Base-by-base conservation (phyloP, 2,888 invertebrate genomes). In the Crepidodera aurea region DNA sequence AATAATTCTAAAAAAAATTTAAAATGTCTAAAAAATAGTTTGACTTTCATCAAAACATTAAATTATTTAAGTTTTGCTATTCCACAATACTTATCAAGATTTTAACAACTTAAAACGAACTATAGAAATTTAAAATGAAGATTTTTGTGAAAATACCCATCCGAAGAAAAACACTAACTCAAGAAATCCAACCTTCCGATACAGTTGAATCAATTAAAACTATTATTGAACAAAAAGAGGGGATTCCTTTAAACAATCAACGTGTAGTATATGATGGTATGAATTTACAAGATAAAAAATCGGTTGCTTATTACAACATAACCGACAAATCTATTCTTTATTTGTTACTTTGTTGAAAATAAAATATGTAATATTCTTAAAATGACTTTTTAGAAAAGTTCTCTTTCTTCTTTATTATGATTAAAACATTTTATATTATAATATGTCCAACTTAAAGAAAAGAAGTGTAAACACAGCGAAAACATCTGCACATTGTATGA, bases 201-300 rank as follows among this genome's bases (percentile, higher is more conserved):
- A 44, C 44, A 25, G 13, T 44, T 25, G 44, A 44, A 22, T n/a
- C 4, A 25, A 44, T 44, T 7, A 44, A 44, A 44, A n/a, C 12
- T 16, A 44, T 12, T 12, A 25, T 44, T 25, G 12, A 44, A 44
- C 19, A 22, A 44, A n/a, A 6, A 12, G 44, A 44, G 22, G 44
- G 44, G 7, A 44, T 44, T 22, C 44, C 44, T 22, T 22, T n/a
- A 25, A 13, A 44, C 4, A 44, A 44, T 13, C 44, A 44, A 16
- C 44, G 44, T n/a, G 44, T 44, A 44, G 12, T 44, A 12, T 44
- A 10, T 25, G 44, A 44, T 25, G 44, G 44, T 22, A 25, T 44
- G n/a, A 44, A 44, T 44, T 22, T 44, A n/a, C 44, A 44, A n/a
- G 25, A 44, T 13, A 12, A 29, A 29, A 51, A 51, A 32, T 15